Evolutionary conservation across 2,113 vertebrate species (phyloP).

Genomic region (Hippocampus guttulatus): DNA sequence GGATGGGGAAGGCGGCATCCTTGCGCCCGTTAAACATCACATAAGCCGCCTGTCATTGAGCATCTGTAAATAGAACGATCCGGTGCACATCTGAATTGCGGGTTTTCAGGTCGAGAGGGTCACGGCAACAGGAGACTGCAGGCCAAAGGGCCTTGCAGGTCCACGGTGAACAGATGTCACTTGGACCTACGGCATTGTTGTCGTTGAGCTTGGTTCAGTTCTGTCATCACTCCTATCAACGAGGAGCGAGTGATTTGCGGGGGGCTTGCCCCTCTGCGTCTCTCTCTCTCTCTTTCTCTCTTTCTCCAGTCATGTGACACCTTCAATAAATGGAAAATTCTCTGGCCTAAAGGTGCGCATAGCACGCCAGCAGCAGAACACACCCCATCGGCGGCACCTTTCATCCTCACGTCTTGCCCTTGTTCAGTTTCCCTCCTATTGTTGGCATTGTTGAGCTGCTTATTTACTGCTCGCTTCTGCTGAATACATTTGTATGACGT

Average conservation of each 20-base stretch:
- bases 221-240: constrained; percentile 40
- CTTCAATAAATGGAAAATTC: constrained; percentile 32
- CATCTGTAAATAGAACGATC: neutral
- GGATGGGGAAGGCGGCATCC: neutral
- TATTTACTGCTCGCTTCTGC: constrained; percentile 27
- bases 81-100: constrained; percentile 8
- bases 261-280: constrained; percentile 17
- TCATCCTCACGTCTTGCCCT: constrained; percentile 21
- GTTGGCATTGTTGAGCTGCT: constrained; percentile 50
- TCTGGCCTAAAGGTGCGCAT: constrained; percentile 33
- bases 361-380: constrained; percentile 10
- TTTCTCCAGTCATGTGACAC: constrained; percentile 26
- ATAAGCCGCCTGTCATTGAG: neutral
- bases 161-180: constrained; percentile 44
- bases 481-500: constrained; percentile 15
- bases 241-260: constrained; percentile 34
- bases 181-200: constrained; percentile 42
- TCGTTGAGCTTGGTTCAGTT: constrained; percentile 19
- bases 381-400: constrained; percentile 24
- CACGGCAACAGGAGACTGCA: constrained; percentile 10
- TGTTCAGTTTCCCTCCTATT: constrained; percentile 4
- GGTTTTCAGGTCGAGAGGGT: neutral
- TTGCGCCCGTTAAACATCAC: neutral
- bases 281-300: neutral
- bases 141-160: constrained; percentile 22